These are phyloP conservation scores for Aspidiotus rigidus DNA, from an alignment of 2,888 invertebrate genomes.

Conservation along the genomic window DNA sequence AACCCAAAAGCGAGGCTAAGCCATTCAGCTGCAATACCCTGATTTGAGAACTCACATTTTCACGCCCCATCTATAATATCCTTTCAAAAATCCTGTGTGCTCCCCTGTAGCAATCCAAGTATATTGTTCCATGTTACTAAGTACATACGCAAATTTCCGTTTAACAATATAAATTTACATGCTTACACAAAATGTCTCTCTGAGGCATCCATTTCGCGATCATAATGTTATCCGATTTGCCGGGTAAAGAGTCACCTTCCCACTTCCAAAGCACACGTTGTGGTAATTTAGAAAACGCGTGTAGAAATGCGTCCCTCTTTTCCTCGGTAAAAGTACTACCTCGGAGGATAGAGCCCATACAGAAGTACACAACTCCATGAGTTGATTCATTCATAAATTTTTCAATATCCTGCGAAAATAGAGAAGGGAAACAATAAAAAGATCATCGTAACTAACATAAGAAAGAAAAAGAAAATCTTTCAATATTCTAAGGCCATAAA, in stretches of 20 bases:
- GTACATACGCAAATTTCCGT: too few species aligned
- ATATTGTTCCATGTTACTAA: too few species aligned
- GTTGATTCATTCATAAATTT: conserved; percentile 33
- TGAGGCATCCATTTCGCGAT: conserved; percentile 63
- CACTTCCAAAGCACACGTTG: conserved; percentile 70
- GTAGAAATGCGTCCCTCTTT: conserved; percentile 46
- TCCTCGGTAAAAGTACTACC: conserved; percentile 26
- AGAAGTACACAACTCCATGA: conserved; percentile 34
- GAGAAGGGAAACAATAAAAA: neutral
- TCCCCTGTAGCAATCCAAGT: too few species aligned
- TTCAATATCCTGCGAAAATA: conserved; percentile 29
- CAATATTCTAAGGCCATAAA: too few species aligned
- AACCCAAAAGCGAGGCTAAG: too few species aligned
- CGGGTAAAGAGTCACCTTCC: conserved; percentile 47
- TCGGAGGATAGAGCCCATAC: conserved; percentile 34
- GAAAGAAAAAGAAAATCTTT: too few species aligned
- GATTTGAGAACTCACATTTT: too few species aligned
- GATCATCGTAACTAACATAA: too few species aligned
- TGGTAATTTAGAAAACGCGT: conserved; percentile 53
- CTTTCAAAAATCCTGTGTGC: too few species aligned
- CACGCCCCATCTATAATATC: too few species aligned
- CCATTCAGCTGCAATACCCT: too few species aligned
- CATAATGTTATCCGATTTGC: conserved; percentile 46
- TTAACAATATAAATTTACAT: too few species aligned
- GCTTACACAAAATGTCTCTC: conserved; percentile 61